Evolutionary conservation across 2,797 vertebrate species (phyloP).

Genomic region (Buceros bicornis): DNA sequence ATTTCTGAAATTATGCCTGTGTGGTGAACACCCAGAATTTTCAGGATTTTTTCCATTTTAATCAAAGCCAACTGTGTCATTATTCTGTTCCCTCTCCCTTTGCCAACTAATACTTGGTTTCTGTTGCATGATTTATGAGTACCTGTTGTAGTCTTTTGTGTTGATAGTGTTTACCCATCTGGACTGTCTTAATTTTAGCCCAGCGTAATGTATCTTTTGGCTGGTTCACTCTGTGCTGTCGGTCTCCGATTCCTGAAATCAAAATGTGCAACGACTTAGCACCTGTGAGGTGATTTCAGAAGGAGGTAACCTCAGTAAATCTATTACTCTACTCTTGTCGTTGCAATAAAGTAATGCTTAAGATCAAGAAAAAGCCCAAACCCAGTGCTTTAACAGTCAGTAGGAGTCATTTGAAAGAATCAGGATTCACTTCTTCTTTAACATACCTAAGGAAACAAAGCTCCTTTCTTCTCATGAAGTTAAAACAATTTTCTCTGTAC

Average conservation of each 20-base stretch:
- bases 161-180: conserved; percentile 67
- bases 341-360: conserved; percentile 12
- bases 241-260: conserved; percentile 66
- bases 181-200: conserved; percentile 71
- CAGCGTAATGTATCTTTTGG: conserved; percentile 64
- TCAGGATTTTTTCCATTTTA: conserved; percentile 50
- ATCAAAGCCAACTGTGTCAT: conserved; percentile 42
- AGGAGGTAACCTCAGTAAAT: conserved; percentile 52
- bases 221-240: conserved; percentile 4
- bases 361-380: neutral
- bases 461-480: neutral
- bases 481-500: neutral
- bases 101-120: conserved; percentile 32
- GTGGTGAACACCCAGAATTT: conserved; percentile 12
- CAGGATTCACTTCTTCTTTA: neutral
- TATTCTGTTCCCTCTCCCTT: neutral
- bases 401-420: conserved; percentile 7
- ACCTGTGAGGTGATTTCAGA: conserved; percentile 48
- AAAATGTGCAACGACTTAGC: conserved; percentile 66
- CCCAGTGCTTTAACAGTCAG: neutral
- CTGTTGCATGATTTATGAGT: conserved; percentile 64
- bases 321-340: neutral
- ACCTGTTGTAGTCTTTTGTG: conserved; percentile 63
- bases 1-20: neutral
- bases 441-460: neutral